phyloP scores from a whole-genome alignment of 2,113 vertebrate species.

The Rattus rattus region DNA sequence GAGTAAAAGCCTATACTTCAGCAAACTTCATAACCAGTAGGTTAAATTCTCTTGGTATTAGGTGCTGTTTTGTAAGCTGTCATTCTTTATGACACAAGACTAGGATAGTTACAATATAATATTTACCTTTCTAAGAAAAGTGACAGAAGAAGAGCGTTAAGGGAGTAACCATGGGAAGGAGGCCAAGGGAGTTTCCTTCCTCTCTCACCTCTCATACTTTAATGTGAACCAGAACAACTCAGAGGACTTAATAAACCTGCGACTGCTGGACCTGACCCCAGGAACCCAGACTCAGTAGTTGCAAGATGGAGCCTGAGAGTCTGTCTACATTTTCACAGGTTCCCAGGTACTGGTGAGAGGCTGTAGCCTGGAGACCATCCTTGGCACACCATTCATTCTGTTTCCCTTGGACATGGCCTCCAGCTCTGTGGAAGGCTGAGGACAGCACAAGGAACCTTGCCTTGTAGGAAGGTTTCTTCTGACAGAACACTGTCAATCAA shows the following conservation, averaged over 20 bases:
- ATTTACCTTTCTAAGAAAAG: neutral
- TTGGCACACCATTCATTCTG: neutral
- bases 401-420: neutral
- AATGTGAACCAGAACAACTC: neutral
- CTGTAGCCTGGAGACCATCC: neutral
- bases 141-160: neutral
- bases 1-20: constrained; percentile 19
- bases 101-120: neutral
- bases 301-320: neutral
- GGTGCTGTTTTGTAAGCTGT: neutral
- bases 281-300: neutral
- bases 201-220: neutral
- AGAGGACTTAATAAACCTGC: neutral
- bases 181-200: neutral
- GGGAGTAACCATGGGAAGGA: neutral
- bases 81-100: neutral
- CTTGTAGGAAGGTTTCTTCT: neutral
- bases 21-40: neutral
- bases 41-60: neutral
- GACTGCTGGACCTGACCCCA: neutral
- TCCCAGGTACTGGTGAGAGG: neutral
- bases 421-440: neutral
- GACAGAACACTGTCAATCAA: neutral
- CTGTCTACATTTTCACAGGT: neutral
- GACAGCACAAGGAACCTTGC: neutral